Evolutionary conservation across 2,888 invertebrate species (phyloP).

Genomic region (Lypha dubia): DNA sequence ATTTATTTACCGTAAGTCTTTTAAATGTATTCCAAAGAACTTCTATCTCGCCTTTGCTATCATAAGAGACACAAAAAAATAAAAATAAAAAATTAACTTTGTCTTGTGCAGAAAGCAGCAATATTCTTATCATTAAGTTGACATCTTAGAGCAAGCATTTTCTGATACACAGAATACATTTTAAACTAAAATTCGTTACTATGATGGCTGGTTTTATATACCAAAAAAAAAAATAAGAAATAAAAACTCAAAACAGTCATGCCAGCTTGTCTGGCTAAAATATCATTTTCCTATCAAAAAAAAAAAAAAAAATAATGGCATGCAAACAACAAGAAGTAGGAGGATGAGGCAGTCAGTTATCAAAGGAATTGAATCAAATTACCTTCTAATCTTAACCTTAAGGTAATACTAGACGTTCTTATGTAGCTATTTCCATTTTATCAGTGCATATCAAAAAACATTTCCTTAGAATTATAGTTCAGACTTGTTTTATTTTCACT

Average conservation of each 20-base stretch:
- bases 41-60: not conserved
- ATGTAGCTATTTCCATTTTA: constrained; percentile 8
- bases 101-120: constrained; percentile 33
- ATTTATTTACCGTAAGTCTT: constrained; percentile 58
- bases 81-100: constrained; percentile 25
- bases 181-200: constrained; percentile 16
- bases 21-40: constrained; percentile 36
- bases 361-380: constrained; percentile 84
- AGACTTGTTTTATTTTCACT: constrained; percentile 44
- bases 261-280: constrained; percentile 43
- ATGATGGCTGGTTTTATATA: not conserved
- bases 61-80: not conserved
- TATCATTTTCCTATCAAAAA: constrained; percentile 17
- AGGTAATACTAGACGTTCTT: constrained; percentile 74
- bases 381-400: constrained; percentile 84
- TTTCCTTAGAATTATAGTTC: constrained; percentile 57
- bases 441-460: constrained; percentile 27
- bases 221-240: constrained; percentile 7
- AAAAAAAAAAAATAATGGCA: constrained; percentile 3
- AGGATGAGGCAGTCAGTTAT: too few species aligned
- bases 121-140: constrained; percentile 64
- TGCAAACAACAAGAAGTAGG: constrained; percentile 3
- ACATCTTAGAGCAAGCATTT: constrained; percentile 57
- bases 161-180: constrained; percentile 37
- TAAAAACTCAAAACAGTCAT: constrained; percentile 14